phyloP scores from a whole-genome alignment of 64 coral and sea anemone genomes.

The Dendronephthya gigantea region DNA sequence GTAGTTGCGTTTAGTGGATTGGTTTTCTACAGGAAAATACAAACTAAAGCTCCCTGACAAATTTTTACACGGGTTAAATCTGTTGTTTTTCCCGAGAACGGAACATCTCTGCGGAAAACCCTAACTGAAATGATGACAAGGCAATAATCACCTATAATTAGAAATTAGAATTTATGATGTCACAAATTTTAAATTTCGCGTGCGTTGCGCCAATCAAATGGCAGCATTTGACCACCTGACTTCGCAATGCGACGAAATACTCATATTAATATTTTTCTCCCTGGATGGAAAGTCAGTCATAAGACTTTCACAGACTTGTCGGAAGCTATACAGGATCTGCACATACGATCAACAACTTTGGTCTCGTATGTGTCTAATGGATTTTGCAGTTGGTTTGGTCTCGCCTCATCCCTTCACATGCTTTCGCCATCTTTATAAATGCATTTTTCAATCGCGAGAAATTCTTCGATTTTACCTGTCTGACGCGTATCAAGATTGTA shows the following conservation, averaged over 20 bases:
- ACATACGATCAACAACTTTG: background rate
- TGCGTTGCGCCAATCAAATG: background rate
- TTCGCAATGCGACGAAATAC: background rate
- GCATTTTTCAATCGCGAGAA: background rate
- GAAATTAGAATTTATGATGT: slow-evolving; percentile 1
- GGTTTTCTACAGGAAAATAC: too few species aligned
- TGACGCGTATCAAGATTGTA: background rate
- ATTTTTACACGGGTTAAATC: background rate
- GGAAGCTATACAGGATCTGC: background rate
- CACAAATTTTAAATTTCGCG: background rate
- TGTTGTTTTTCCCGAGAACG: too few species aligned
- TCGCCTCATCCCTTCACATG: background rate
- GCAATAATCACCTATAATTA: background rate
- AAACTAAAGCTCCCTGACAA: too few species aligned
- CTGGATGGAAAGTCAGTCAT: background rate
- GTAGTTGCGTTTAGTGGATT: too few species aligned
- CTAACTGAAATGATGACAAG: too few species aligned
- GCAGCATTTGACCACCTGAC: background rate
- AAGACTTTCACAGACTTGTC: background rate
- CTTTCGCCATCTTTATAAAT: background rate
- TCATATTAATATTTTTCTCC: background rate
- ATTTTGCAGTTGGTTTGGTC: background rate
- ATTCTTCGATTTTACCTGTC: background rate
- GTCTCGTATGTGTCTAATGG: background rate
- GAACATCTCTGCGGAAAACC: too few species aligned